These are phyloP conservation scores for Pelosia muscerda DNA, from an alignment of 2,888 invertebrate species.

Conservation along the genomic window DNA sequence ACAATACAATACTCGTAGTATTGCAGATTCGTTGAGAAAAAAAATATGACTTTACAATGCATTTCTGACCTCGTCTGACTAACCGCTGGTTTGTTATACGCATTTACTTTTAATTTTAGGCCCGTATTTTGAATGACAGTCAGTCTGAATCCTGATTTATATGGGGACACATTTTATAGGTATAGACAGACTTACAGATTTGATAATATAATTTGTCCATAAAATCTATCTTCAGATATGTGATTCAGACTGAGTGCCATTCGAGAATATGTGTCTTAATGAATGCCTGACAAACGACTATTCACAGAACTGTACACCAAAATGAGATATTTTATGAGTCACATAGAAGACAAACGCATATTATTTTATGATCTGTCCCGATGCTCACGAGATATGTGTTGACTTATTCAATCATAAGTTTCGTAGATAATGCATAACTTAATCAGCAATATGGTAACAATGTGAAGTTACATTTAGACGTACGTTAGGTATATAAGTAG, in stretches of 20 bases:
- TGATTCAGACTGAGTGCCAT: no score
- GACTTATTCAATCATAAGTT: neutral
- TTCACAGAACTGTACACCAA: neutral
- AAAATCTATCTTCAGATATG: no score
- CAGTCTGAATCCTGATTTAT: no score
- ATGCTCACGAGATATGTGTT: neutral
- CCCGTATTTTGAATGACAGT: no score
- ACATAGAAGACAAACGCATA: neutral
- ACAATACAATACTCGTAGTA: neutral
- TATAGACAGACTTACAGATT: no score
- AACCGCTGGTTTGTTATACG: neutral
- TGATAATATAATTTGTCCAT: no score
- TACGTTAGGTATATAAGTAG: no score
- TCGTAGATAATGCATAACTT: neutral
- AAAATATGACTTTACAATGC: neutral
- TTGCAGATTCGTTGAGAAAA: neutral
- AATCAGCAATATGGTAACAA: no score
- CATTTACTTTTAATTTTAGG: no score
- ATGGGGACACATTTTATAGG: no score
- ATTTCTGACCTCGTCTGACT: neutral
- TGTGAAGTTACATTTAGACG: no score
- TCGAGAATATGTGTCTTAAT: no score
- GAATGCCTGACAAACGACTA: neutral
- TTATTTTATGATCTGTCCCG: neutral
- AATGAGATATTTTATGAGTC: neutral